These are phyloP conservation scores for Mus pahari DNA, from an alignment of 2,113 vertebrate genomes.

Conservation along the genomic window DNA sequence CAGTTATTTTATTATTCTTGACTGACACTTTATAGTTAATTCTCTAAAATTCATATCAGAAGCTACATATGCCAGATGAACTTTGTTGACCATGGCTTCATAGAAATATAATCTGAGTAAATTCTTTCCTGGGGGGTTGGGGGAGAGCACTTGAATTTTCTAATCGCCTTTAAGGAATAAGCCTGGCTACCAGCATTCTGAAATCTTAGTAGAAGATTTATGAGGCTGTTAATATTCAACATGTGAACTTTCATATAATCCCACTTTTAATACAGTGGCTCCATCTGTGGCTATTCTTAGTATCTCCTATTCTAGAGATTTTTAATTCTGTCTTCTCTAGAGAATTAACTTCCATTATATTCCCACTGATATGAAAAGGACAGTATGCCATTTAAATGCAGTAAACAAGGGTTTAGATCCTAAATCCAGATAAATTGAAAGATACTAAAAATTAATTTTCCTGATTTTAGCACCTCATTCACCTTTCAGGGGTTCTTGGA, in stretches of 20 bases:
- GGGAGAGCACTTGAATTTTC: constrained; percentile 11
- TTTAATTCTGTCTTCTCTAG: background rate
- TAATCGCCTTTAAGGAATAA: background rate
- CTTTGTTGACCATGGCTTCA: constrained; percentile 33
- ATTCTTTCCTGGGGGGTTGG: background rate
- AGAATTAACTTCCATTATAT: constrained; percentile 42
- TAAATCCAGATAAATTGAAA: constrained; percentile 22
- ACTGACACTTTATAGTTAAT: constrained; percentile 1
- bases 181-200: background rate
- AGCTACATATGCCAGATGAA: background rate
- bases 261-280: background rate
- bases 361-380: background rate
- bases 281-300: background rate
- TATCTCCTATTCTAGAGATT: background rate
- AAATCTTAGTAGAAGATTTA: constrained; percentile 33
- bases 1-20: background rate
- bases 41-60: background rate
- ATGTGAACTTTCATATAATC: constrained; percentile 44
- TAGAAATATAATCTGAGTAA: background rate
- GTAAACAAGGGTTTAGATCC: background rate
- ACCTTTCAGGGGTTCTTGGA: background rate
- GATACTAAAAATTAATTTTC: background rate
- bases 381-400: background rate
- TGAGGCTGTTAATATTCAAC: constrained; percentile 5
- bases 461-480: background rate